A percentile compares a stretch with the other conserved stretches of the same genome.
Evolutionary conservation across 2,888 invertebrate genomes (phyloP).

Genomic region (Alcis repandata): DNA sequence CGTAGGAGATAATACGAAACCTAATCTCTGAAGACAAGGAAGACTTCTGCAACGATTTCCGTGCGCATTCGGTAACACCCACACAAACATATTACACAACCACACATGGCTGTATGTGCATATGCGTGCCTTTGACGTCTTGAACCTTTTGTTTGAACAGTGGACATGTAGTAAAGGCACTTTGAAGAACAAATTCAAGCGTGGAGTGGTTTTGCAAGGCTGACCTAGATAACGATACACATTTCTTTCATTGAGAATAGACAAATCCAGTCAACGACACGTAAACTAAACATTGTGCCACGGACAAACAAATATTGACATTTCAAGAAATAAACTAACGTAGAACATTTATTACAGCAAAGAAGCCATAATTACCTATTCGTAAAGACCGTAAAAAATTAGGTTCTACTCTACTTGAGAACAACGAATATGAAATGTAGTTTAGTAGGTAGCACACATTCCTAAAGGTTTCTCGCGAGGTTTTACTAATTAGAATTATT

Average conservation of each 20-base stretch:
- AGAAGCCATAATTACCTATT: background rate
- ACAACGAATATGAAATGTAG: slow-evolving; percentile 1
- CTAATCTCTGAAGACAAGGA: slow-evolving; percentile 67
- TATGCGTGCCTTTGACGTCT: slow-evolving; percentile 55
- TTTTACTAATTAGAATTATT: slow-evolving; percentile 14
- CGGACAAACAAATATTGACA: slow-evolving; percentile 23
- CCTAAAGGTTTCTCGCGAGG: slow-evolving; percentile 26
- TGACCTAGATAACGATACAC: slow-evolving; percentile 42
- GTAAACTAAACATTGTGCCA: slow-evolving; percentile 20
- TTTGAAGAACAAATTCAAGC: slow-evolving; percentile 56
- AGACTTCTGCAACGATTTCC: slow-evolving; percentile 70
- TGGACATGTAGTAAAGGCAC: slow-evolving; percentile 43
- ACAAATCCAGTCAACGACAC: slow-evolving; percentile 30
- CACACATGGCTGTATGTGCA: slow-evolving; percentile 36
- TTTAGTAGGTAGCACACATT: slow-evolving; percentile 1
- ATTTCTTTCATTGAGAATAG: slow-evolving; percentile 42
- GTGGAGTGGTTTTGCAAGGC: slow-evolving; percentile 62
- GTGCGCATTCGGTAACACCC: slow-evolving; percentile 66
- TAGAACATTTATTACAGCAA: background rate
- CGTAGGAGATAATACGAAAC: slow-evolving; percentile 59
- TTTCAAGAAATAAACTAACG: slow-evolving; percentile 12
- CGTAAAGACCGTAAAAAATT: background rate
- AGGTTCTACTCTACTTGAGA: slow-evolving; percentile 3
- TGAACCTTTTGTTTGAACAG: slow-evolving; percentile 62
- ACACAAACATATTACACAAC: slow-evolving; percentile 63